phyloP scores from a whole-genome alignment of 2,113 vertebrate genomes.

The Cebus imitator region DNA sequence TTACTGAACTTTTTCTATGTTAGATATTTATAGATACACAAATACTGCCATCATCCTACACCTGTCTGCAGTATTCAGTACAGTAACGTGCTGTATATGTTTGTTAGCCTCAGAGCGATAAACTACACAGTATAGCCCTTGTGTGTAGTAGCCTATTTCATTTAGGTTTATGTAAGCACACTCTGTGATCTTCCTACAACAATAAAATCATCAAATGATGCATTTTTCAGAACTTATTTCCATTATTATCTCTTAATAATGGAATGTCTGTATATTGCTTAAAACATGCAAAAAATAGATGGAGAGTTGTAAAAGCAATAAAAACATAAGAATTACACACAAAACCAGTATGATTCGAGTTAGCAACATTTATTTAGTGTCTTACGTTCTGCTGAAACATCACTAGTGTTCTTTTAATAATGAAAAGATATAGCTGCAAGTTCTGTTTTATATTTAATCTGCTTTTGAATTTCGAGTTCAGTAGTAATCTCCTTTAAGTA shows the following conservation, averaged over 20 bases:
- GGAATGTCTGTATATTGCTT: neutral
- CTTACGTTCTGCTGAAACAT: neutral
- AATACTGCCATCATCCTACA: neutral
- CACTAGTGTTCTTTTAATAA: neutral
- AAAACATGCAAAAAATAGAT: neutral
- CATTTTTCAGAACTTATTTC: neutral
- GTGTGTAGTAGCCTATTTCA: neutral
- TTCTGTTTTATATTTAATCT: neutral
- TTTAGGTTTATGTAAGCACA: neutral
- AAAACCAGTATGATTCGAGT: neutral
- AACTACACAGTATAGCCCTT: neutral
- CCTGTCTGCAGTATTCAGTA: neutral
- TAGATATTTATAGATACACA: neutral
- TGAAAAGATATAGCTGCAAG: neutral
- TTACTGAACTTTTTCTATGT: neutral
- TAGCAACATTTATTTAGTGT: neutral
- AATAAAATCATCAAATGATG: neutral
- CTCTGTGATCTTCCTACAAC: neutral
- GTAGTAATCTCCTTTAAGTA: neutral
- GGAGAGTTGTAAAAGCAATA: neutral
- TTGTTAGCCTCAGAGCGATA: neutral
- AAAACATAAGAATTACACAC: constrained; percentile 4
- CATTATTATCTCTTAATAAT: neutral
- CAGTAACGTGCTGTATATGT: neutral
- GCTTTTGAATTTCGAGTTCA: constrained; percentile 12